Conservation (phyloP, 2,113 vertebrate genomes). For the Diphyllodes magnificus region DNA sequence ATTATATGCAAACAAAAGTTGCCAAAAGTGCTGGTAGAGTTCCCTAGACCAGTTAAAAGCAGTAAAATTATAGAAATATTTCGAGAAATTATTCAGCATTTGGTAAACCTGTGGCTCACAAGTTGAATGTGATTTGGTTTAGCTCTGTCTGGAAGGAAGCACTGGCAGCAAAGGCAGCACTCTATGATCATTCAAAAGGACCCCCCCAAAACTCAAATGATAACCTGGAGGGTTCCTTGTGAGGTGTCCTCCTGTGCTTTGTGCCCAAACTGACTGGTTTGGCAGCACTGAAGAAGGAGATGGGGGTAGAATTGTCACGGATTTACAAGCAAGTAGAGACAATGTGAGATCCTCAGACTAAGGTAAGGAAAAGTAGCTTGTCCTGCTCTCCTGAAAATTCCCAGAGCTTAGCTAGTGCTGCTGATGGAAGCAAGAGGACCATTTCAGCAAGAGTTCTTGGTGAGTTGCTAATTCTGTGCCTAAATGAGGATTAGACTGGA, state of each 20-base stretch:
- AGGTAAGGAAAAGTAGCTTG: neutral
- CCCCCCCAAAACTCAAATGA: neutral
- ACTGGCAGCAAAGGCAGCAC: neutral
- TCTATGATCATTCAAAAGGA: rapidly evolving
- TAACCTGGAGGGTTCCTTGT: neutral
- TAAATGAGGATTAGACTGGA: neutral
- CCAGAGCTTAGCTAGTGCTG: neutral
- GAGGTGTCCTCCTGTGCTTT: neutral
- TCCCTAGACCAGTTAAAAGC: neutral
- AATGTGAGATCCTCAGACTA: rapidly evolving
- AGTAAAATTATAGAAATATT: neutral
- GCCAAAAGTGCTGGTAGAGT: neutral
- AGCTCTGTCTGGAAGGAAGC: neutral
- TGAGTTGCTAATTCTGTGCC: neutral
- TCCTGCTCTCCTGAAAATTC: neutral
- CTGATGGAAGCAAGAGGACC: neutral
- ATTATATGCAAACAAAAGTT: neutral
- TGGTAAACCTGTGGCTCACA: neutral
- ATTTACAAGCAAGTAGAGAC: neutral
- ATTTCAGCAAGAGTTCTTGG: neutral
- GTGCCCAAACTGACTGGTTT: neutral
- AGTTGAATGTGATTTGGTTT: neutral
- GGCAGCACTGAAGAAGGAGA: neutral
- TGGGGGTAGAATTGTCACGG: neutral
- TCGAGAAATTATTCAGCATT: neutral